Evolutionary conservation across 2,888 invertebrate species (phyloP).

Genomic region (Heteromurus nitidus): DNA sequence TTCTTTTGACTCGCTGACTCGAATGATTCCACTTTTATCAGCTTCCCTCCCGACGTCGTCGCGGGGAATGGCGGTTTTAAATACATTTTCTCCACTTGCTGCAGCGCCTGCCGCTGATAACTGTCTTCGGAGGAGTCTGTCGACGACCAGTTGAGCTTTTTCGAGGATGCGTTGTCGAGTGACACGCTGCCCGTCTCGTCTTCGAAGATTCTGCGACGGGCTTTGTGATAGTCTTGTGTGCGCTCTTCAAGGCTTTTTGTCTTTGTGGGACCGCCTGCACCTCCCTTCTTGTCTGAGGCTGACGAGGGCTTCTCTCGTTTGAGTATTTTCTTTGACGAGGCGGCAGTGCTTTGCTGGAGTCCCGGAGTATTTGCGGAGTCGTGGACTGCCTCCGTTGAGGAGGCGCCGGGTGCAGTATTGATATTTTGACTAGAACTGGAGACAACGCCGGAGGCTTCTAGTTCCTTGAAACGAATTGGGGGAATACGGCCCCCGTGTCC

Average conservation of each 20-base stretch:
- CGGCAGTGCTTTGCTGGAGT: neutral
- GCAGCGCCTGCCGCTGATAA: slow-evolving; percentile 16
- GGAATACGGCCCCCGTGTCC: slow-evolving; percentile 36
- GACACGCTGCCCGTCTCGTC: slow-evolving; percentile 73
- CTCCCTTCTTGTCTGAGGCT: slow-evolving; percentile 55
- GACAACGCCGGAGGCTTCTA: slow-evolving; percentile 20
- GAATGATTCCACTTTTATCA: slow-evolving; percentile 78
- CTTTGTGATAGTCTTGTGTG: slow-evolving; percentile 91
- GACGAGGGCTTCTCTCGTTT: slow-evolving; percentile 50
- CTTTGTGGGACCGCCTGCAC: slow-evolving; percentile 73
- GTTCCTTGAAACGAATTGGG: slow-evolving; percentile 50
- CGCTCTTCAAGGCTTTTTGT: slow-evolving; percentile 93
- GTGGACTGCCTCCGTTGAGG: slow-evolving; percentile 1
- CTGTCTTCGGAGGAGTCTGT: slow-evolving; percentile 61
- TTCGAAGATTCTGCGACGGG: slow-evolving; percentile 89
- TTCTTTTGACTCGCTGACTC: slow-evolving; percentile 74
- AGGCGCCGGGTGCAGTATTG: neutral
- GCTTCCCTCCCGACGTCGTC: slow-evolving; percentile 74
- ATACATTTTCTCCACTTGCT: slow-evolving; percentile 31
- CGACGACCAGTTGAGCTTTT: slow-evolving; percentile 66
- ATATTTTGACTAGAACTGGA: slow-evolving; percentile 34
- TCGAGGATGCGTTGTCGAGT: slow-evolving; percentile 33
- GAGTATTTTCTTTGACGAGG: slow-evolving; percentile 29
- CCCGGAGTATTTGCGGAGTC: slow-evolving; percentile 29
- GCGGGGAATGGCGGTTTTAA: slow-evolving; percentile 58